phyloP scores from a whole-genome alignment of 1,140 invertebrate species.

The Archivesica marissinica region DNA sequence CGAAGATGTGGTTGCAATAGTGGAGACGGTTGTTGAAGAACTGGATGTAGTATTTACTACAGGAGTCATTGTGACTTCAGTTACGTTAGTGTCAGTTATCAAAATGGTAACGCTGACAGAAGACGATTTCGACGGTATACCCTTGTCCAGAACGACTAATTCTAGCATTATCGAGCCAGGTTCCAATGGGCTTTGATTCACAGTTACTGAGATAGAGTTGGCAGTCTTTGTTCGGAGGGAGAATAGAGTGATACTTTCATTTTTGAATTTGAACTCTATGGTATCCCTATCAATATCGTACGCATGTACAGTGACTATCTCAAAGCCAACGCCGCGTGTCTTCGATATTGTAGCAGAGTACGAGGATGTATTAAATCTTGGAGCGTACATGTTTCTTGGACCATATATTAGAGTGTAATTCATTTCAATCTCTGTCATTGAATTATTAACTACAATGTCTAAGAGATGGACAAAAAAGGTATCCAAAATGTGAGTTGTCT shows the following conservation, averaged over 20 bases:
- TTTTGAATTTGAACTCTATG: neutral
- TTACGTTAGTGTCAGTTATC: neutral
- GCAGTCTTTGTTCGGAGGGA: neutral
- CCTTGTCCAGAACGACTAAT: neutral
- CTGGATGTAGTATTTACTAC: neutral
- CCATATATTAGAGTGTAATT: constrained; percentile 22
- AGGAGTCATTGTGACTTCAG: neutral
- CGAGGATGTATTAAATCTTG: neutral
- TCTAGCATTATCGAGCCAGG: neutral
- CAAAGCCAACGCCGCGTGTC: neutral
- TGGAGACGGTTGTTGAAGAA: too few relatives aligned
- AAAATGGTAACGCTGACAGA: neutral
- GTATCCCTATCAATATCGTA: constrained; percentile 40
- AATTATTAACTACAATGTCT: constrained; percentile 11
- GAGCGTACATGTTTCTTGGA: constrained; percentile 28
- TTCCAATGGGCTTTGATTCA: neutral
- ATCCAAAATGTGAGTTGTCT: constrained; percentile 45
- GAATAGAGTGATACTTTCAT: neutral
- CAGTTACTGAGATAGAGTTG: neutral
- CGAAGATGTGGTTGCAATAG: neutral
- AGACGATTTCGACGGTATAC: constrained; percentile 2
- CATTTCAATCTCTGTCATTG: neutral
- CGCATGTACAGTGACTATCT: neutral
- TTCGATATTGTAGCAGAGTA: neutral
- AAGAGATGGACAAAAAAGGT: constrained; percentile 54